Evolutionary conservation across 2,797 vertebrate species (phyloP).

Genomic region (Sebastes goodei): DNA sequence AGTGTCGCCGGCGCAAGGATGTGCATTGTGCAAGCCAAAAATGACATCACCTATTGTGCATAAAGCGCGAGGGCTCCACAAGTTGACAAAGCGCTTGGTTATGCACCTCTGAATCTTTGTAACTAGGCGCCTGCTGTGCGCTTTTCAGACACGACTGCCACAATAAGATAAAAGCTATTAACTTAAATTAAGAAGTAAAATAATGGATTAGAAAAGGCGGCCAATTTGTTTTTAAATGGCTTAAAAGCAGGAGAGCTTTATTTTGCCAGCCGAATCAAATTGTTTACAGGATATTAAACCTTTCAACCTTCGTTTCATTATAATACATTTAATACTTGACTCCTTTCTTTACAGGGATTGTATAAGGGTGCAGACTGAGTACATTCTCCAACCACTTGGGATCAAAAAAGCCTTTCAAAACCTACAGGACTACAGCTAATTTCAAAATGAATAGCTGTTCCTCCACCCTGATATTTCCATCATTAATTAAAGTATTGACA

Average conservation of each 20-base stretch:
- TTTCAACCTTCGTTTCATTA: not conserved
- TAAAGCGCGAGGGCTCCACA: not conserved
- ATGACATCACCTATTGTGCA: not conserved
- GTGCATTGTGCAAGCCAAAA: not conserved
- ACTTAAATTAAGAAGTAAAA: not conserved
- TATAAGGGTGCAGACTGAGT: not conserved
- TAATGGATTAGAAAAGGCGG: not conserved
- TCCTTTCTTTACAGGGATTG: not conserved
- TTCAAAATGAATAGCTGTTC: not conserved
- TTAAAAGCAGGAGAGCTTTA: not conserved
- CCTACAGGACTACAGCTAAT: not conserved
- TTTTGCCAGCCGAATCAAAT: not conserved
- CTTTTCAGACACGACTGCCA: not conserved
- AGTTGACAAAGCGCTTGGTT: not conserved
- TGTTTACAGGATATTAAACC: not conserved
- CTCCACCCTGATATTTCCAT: not conserved
- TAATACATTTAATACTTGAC: not conserved
- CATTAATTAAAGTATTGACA: slow-evolving; percentile 27
- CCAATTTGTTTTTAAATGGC: not conserved
- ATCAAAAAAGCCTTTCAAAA: not conserved
- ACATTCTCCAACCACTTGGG: not conserved
- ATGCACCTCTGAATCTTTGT: not conserved
- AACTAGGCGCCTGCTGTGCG: not conserved
- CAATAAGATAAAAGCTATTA: not conserved
- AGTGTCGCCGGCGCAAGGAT: too few species aligned